A percentile compares a stretch with the other conserved stretches of the same genome.
These are phyloP conservation scores for Apogon hyalosoma DNA, from an alignment of 2,797 vertebrate species.

Conservation along the genomic window DNA sequence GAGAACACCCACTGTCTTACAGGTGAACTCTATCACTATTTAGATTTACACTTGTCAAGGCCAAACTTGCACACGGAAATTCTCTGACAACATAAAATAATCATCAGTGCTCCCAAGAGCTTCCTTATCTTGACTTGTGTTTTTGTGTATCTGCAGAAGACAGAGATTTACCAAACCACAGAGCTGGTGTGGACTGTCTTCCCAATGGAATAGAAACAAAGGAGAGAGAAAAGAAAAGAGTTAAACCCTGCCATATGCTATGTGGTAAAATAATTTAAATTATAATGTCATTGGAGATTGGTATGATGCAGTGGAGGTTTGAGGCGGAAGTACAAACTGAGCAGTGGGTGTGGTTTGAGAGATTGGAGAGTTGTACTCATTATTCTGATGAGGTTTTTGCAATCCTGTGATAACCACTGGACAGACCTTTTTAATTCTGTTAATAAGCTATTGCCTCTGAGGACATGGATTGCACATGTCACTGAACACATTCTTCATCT, in stretches of 20 bases:
- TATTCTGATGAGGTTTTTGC: slow-evolving; percentile 30
- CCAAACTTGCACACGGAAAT: slow-evolving; percentile 3
- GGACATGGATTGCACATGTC: slow-evolving; percentile 21
- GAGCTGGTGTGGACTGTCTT: slow-evolving; percentile 51
- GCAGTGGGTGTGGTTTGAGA: slow-evolving; percentile 19
- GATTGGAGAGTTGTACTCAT: slow-evolving; percentile 20
- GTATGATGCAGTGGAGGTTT: slow-evolving; percentile 31
- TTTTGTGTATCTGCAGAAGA: slow-evolving; percentile 58
- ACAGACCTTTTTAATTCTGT: slow-evolving; percentile 35
- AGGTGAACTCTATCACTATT: slow-evolving; percentile 2
- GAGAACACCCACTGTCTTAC: slow-evolving; percentile 5
- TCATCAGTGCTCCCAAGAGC: slow-evolving; percentile 30
- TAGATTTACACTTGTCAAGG: slow-evolving; percentile 28
- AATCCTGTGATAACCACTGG: slow-evolving; percentile 11
- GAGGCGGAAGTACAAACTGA: slow-evolving; percentile 39
- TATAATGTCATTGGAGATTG: slow-evolving; percentile 62
- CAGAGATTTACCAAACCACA: slow-evolving; percentile 62
- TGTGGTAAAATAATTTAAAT: slow-evolving; percentile 61
- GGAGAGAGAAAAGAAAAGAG: slow-evolving; percentile 36
- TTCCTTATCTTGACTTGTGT: slow-evolving; percentile 20
- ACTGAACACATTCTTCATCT: slow-evolving; percentile 14
- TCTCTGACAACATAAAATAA: slow-evolving; percentile 36
- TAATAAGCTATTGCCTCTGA: slow-evolving; percentile 28
- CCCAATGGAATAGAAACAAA: slow-evolving; percentile 47
- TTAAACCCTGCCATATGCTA: slow-evolving; percentile 74